Evolutionary conservation across 2,113 vertebrate species (phyloP).

Genomic region (Crocuta crocuta): DNA sequence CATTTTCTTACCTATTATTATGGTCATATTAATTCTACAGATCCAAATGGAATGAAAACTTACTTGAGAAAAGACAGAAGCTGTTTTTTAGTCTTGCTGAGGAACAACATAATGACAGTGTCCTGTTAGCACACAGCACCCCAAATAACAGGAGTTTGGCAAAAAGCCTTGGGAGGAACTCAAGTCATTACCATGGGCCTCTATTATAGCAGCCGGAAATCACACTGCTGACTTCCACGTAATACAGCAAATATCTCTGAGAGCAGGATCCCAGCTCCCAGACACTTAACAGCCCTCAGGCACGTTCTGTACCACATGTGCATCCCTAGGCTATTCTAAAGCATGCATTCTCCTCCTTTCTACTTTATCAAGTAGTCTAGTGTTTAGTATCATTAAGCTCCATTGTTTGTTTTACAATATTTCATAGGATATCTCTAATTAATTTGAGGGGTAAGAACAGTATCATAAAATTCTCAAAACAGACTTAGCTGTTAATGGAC

Average conservation of each 20-base stretch:
- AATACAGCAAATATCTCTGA: conserved; percentile 7
- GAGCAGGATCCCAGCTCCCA: conserved; percentile 1
- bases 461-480: conserved; percentile 16
- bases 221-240: not conserved
- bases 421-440: not conserved
- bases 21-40: conserved; percentile 47
- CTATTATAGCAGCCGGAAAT: not conserved
- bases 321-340: not conserved
- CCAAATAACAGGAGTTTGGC: not conserved
- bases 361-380: not conserved
- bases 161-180: conserved; percentile 37
- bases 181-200: not conserved
- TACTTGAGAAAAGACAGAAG: conserved; percentile 19
- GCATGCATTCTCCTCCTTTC: not conserved
- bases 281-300: not conserved
- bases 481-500: not conserved
- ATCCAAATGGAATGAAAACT: conserved; percentile 42
- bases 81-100: not conserved
- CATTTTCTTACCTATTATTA: conserved; percentile 57
- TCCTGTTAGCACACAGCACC: not conserved
- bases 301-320: not conserved
- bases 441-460: conserved; percentile 10
- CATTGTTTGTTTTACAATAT: not conserved
- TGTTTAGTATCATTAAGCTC: not conserved
- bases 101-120: conserved; percentile 34